Evolutionary conservation across 2,113 vertebrate species (phyloP).

Genomic region (Polypterus senegalus): DNA sequence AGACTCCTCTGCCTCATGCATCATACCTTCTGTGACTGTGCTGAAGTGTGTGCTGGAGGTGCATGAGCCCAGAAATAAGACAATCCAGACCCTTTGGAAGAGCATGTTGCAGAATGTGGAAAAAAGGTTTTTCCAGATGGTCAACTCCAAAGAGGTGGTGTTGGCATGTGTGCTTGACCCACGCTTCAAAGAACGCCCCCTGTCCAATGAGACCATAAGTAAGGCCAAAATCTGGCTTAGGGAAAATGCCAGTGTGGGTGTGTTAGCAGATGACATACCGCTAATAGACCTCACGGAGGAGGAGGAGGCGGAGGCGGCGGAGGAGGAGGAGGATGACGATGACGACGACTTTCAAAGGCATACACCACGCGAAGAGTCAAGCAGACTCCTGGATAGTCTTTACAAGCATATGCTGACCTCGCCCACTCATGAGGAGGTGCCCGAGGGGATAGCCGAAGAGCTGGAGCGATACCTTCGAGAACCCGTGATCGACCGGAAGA

Average conservation of each 20-base stretch:
- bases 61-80: background rate
- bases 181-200: too few species aligned
- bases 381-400: background rate
- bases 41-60: background rate
- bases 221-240: too few species aligned
- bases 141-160: too few species aligned
- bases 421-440: background rate
- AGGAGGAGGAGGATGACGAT: too few species aligned
- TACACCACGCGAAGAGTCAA: background rate
- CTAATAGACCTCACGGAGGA: background rate
- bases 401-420: background rate
- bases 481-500: background rate
- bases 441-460: background rate
- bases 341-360: background rate
- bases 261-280: too few species aligned
- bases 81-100: slow-evolving; percentile 7
- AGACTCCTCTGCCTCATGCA: slow-evolving; percentile 10
- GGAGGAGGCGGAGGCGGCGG: too few species aligned
- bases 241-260: too few species aligned
- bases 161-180: too few species aligned
- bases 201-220: too few species aligned
- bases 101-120: too few species aligned
- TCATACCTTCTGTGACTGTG: background rate
- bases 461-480: background rate
- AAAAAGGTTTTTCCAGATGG: too few species aligned